Evolutionary conservation across 1,140 invertebrate genomes (phyloP), one percentile per base, ranked within the genome.

Genomic region (Chelonus insularis): DNA sequence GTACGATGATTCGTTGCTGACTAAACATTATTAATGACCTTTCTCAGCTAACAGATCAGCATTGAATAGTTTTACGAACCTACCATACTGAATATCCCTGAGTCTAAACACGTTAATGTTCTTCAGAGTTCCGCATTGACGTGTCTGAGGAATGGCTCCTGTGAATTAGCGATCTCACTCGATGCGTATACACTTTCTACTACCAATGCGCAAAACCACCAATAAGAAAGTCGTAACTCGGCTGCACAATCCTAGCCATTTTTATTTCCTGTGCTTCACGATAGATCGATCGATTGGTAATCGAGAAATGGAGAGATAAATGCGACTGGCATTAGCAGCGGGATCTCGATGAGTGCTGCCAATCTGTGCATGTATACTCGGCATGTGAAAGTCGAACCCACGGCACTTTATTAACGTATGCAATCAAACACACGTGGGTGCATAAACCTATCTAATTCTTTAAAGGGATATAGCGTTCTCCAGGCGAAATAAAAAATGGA

Each of bases 1-100:
- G n/a, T 11, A 20, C 12, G 37, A 60, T 60, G 58, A 60, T 60
- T 16, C 34, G 50, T 21, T 47, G 48, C n/a, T 41, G 36, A 60
- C 58, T 51, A 39, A 25, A 34, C 47, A 32, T 60, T 60, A 60
- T 52, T 60, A 60, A 60, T 12, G 48, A 52, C 48, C 58, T 60
- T 60, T 60, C 48, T 60, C n/a, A 18, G 7, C 34, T 7, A 20
- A 36, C 7, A 43, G 20, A 37, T 45, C 18, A 5, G 51, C 47
- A 9, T 29, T 6, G 23, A 21, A 43, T 52, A 16, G 14, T 60
- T 60, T 60, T 34, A 21, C 58, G 52, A 52, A 25, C 23, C 11
- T 23, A 57, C 25, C 9, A 29, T 20, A 18, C 14, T 7, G 25
- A 29, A 29, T n/a, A n/a, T 3, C 25, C 25, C 25, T 29, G 9